Conservation (phyloP, 1,140 invertebrate species). For the Pseudoatta argentina region DNA sequence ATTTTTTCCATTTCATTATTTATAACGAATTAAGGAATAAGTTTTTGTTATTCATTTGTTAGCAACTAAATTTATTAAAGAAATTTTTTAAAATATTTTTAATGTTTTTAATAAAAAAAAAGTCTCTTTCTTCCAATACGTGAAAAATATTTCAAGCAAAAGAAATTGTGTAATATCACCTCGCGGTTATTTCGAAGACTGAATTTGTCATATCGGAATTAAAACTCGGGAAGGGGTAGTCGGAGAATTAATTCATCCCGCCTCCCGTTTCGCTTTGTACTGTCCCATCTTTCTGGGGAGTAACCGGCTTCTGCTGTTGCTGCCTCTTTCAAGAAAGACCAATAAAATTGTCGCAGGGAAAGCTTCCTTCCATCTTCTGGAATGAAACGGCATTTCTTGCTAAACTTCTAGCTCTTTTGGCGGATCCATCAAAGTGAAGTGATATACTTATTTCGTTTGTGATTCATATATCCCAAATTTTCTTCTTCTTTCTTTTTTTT, state of each 20-base stretch:
- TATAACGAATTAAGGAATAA: background rate
- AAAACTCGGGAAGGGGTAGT: slow-evolving; percentile 34
- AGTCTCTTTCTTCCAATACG: background rate
- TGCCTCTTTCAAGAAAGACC: slow-evolving; percentile 77
- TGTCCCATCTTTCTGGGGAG: slow-evolving; percentile 68
- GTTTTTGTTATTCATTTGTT: slow-evolving; percentile 3
- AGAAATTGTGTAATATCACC: background rate
- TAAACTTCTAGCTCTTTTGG: slow-evolving; percentile 28
- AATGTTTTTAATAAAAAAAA: background rate
- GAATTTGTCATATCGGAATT: slow-evolving; percentile 22
- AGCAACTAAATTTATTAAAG: background rate
- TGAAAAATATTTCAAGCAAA: background rate
- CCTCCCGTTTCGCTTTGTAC: slow-evolving; percentile 16
- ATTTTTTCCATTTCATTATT: background rate
- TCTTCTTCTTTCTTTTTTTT: too few relatives aligned
- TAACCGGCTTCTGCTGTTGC: slow-evolving; percentile 59
- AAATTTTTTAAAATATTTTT: background rate
- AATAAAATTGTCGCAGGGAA: slow-evolving; percentile 75
- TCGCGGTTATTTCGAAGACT: slow-evolving; percentile 17
- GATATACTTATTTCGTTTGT: slow-evolving; percentile 38
- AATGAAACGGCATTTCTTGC: slow-evolving; percentile 25
- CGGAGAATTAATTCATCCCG: slow-evolving; percentile 37
- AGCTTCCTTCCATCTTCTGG: slow-evolving; percentile 58
- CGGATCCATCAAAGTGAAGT: background rate
- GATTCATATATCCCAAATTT: background rate